Conservation (phyloP, 2,888 invertebrate species). For the Mongoloraphidia duomilia region DNA sequence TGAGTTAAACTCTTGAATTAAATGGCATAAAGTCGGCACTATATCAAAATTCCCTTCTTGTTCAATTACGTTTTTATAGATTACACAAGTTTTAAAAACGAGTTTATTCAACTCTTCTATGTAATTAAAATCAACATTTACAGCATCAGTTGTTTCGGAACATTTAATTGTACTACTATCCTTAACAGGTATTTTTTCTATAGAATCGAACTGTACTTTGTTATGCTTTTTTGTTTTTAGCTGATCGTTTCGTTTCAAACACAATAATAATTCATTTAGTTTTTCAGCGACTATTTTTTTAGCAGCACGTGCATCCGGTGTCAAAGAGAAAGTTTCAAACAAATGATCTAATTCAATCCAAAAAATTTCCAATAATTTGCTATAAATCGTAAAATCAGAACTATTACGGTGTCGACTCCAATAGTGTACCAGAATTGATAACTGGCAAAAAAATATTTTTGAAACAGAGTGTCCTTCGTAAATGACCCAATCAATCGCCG, state of each 20-base stretch:
- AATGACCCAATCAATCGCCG: constrained; percentile 34
- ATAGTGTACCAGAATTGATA: constrained; percentile 36
- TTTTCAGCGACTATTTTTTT: constrained; percentile 20
- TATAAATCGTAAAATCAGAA: constrained; percentile 23
- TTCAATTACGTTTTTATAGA: constrained; percentile 40
- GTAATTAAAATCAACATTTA: constrained; percentile 26
- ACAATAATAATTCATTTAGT: constrained; percentile 33
- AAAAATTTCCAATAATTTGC: constrained; percentile 26
- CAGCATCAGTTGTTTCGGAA: constrained; percentile 16
- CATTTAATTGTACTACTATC: constrained; percentile 13
- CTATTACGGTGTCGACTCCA: constrained; percentile 35
- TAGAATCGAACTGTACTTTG: constrained; percentile 39
- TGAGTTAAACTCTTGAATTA: constrained; percentile 42
- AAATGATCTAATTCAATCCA: constrained; percentile 26
- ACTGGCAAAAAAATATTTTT: constrained; percentile 34
- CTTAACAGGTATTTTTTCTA: constrained; percentile 16
- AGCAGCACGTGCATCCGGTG: constrained; percentile 16
- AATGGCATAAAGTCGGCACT: constrained; percentile 34
- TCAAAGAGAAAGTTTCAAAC: constrained; percentile 21
- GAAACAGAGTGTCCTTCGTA: constrained; percentile 26
- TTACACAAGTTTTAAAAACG: constrained; percentile 32
- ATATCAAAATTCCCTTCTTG: constrained; percentile 31
- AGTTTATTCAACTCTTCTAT: constrained; percentile 31
- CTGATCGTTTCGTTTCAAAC: constrained; percentile 28
- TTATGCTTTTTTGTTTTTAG: constrained; percentile 30